These are phyloP conservation scores for Drosophila neotestacea DNA, from an alignment of 2,888 invertebrate species.

Conservation along the genomic window DNA sequence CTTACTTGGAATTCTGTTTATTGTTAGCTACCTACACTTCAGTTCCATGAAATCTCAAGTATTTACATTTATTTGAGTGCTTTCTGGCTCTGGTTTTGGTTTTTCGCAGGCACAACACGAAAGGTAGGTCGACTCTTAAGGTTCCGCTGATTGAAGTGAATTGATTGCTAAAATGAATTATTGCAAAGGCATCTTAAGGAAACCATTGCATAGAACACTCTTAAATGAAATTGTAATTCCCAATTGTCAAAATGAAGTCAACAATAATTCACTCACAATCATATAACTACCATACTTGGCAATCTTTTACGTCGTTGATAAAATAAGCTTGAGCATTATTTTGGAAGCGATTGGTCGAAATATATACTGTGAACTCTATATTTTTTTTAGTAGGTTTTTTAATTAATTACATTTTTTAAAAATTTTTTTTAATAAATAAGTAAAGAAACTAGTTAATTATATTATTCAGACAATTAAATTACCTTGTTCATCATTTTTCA, in stretches of 20 bases:
- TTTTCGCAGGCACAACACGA: neutral
- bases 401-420: too few species aligned
- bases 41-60: constrained; percentile 73
- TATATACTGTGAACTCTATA: too few species aligned
- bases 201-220: neutral
- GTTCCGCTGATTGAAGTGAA: constrained; percentile 52
- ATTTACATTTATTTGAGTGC: constrained; percentile 69
- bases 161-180: constrained; percentile 62
- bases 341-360: too few species aligned
- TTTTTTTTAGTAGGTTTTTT: too few species aligned
- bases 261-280: too few species aligned
- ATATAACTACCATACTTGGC: too few species aligned
- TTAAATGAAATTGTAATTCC: constrained; percentile 3
- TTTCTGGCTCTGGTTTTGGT: constrained; percentile 19
- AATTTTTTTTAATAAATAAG: too few species aligned
- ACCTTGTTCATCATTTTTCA: neutral
- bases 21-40: constrained; percentile 59
- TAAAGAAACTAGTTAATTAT: too few species aligned
- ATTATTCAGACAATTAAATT: too few species aligned
- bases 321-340: too few species aligned
- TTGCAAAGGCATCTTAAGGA: constrained; percentile 3
- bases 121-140: constrained; percentile 9
- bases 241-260: neutral
- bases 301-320: too few species aligned
- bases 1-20: constrained; percentile 64